Evolutionary conservation across 2,113 vertebrate species (phyloP).

Genomic region (Toxostoma redivivum): DNA sequence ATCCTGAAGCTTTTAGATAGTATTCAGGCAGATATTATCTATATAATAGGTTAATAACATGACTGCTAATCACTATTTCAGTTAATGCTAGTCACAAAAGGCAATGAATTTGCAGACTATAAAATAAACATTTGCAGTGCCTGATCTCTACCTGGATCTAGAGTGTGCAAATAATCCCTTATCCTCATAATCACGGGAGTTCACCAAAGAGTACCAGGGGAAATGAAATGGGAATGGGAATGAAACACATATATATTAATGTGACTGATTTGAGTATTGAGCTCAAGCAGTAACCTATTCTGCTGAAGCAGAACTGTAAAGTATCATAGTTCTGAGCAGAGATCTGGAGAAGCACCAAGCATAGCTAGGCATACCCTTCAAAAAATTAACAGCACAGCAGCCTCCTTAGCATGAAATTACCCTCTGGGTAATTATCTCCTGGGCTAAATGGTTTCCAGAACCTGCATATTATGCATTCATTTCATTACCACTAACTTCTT

Average conservation of each 20-base stretch:
- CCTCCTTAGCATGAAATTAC: neutral
- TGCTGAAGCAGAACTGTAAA: slow-evolving; percentile 4
- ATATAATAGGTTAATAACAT: slow-evolving; percentile 11
- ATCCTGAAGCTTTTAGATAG: neutral
- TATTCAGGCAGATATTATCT: neutral
- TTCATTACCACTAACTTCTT: neutral
- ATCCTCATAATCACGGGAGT: slow-evolving; percentile 29
- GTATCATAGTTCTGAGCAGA: neutral
- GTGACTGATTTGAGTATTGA: neutral
- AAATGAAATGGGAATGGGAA: slow-evolving; percentile 15
- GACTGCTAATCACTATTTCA: slow-evolving; percentile 4
- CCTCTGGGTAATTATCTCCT: neutral
- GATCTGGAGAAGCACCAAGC: neutral
- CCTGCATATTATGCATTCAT: neutral
- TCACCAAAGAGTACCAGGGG: neutral
- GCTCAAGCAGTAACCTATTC: neutral
- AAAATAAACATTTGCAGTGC: slow-evolving; percentile 25
- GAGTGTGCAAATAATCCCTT: slow-evolving; percentile 15
- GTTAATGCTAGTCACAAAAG: slow-evolving; percentile 32
- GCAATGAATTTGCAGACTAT: slow-evolving; percentile 21
- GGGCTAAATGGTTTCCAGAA: neutral
- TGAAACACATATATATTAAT: slow-evolving; percentile 14
- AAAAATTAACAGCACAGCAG: neutral
- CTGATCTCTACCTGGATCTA: slow-evolving; percentile 8
- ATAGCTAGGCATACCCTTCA: neutral